phyloP scores from a whole-genome alignment of 2,797 vertebrate genomes.

The Tokudaia muenninki region DNA sequence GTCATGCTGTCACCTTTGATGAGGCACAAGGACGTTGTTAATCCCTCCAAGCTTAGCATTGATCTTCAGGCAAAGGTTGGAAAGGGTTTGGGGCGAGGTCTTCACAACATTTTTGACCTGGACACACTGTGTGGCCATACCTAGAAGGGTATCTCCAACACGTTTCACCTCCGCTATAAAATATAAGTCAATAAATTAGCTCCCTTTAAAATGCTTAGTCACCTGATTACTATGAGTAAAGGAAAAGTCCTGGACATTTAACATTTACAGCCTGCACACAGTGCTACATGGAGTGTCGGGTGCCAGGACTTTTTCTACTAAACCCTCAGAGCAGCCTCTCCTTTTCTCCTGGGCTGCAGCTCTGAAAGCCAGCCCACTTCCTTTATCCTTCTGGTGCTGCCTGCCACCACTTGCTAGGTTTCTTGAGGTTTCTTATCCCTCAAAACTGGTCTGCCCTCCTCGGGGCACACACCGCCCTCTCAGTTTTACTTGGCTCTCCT shows the following conservation, averaged over 20 bases:
- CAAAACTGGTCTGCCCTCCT: neutral
- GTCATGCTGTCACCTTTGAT: slow-evolving; percentile 93
- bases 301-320: neutral
- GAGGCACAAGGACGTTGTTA: slow-evolving; percentile 98
- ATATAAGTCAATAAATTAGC: slow-evolving; percentile 50
- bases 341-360: neutral
- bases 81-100: slow-evolving; percentile 98
- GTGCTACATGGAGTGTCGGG: neutral
- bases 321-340: neutral
- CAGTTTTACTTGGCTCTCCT: slow-evolving; percentile 23
- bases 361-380: neutral
- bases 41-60: slow-evolving; percentile 99
- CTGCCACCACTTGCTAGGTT: slow-evolving; percentile 11
- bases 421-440: slow-evolving; percentile 26
- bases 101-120: slow-evolving; percentile 99
- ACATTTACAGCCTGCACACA: neutral
- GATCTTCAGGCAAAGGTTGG: slow-evolving; percentile 99
- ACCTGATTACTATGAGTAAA: slow-evolving; percentile 40
- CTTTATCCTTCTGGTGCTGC: neutral
- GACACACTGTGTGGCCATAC: slow-evolving; percentile 99
- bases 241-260: neutral
- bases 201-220: slow-evolving; percentile 30
- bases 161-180: slow-evolving; percentile 98
- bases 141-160: slow-evolving; percentile 97
- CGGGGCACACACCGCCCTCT: neutral